These are phyloP conservation scores for Molorchus minor DNA, from an alignment of 2,888 invertebrate species.

Conservation along the genomic window DNA sequence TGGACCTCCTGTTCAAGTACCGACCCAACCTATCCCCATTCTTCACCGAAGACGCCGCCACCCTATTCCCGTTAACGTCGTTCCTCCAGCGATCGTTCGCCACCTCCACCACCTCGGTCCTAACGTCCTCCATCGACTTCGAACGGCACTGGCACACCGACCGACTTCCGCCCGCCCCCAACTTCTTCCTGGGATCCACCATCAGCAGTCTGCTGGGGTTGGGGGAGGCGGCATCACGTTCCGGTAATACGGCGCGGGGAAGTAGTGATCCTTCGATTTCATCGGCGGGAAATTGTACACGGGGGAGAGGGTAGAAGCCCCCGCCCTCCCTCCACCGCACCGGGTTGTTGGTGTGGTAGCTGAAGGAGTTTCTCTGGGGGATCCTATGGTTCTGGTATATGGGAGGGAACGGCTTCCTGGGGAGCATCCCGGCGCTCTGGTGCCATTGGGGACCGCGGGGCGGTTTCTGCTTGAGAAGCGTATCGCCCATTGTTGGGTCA, in stretches of 20 bases:
- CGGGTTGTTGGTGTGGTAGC: slow-evolving; percentile 40
- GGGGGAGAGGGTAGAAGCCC: slow-evolving; percentile 67
- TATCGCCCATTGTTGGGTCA: slow-evolving; percentile 64
- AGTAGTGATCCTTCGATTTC: slow-evolving; percentile 68
- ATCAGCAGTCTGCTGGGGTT: slow-evolving; percentile 56
- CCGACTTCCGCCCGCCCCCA: slow-evolving; percentile 22
- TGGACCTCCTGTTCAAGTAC: slow-evolving; percentile 71
- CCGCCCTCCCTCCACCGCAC: slow-evolving; percentile 56
- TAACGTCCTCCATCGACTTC: slow-evolving; percentile 77
- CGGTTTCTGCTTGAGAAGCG: slow-evolving; percentile 73
- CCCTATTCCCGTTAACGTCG: slow-evolving; percentile 71
- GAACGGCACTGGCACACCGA: slow-evolving; percentile 67
- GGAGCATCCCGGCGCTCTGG: slow-evolving; percentile 60
- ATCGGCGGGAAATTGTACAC: slow-evolving; percentile 64
- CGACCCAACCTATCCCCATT: slow-evolving; percentile 39
- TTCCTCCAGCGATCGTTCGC: slow-evolving; percentile 66
- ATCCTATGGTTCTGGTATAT: slow-evolving; percentile 28
- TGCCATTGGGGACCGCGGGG: slow-evolving; percentile 63
- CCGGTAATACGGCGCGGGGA: slow-evolving; percentile 74
- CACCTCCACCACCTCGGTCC: slow-evolving; percentile 66
- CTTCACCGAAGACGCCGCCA: slow-evolving; percentile 66
- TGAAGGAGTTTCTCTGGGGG: slow-evolving; percentile 61
- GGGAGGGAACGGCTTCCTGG: slow-evolving; percentile 67
- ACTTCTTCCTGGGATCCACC: slow-evolving; percentile 54
- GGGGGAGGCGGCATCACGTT: slow-evolving; percentile 72